These are phyloP conservation scores for Pagetopsis macropterus DNA, from an alignment of 2,797 vertebrate species.

Conservation along the genomic window DNA sequence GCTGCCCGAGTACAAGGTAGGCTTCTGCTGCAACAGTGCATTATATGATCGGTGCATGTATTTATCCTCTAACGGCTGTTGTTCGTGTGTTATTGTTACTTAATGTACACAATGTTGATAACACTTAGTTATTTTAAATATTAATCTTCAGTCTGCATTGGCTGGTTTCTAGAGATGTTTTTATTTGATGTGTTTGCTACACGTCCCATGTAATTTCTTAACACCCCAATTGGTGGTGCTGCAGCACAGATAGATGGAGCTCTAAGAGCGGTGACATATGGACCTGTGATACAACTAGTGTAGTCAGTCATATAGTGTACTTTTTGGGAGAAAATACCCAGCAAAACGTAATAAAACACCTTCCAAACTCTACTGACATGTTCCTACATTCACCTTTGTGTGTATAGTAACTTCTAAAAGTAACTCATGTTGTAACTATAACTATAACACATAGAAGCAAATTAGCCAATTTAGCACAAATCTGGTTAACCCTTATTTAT, in stretches of 20 bases:
- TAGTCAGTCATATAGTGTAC: neutral
- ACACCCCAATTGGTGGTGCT: slow-evolving; percentile 42
- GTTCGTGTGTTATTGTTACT: neutral
- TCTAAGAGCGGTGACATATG: neutral
- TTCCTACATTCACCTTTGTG: neutral
- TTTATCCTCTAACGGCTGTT: neutral
- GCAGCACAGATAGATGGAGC: slow-evolving; percentile 6
- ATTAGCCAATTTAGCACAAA: neutral
- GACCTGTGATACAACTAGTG: neutral
- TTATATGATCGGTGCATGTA: accelerated
- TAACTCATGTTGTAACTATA: neutral
- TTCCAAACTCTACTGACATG: neutral
- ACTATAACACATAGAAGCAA: neutral
- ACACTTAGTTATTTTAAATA: too few relatives aligned
- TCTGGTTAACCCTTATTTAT: neutral
- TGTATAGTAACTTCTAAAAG: neutral
- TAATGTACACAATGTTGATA: neutral
- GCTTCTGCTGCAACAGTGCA: accelerated
- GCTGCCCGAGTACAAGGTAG: slow-evolving; percentile 89
- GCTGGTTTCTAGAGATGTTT: neutral
- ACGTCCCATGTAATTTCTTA: neutral
- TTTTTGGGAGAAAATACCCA: neutral
- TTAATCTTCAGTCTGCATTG: neutral
- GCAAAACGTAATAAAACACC: neutral
- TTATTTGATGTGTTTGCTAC: neutral